Evolutionary conservation across 1,140 invertebrate species (phyloP).

Genomic region (Philotrypesis tridentata): DNA sequence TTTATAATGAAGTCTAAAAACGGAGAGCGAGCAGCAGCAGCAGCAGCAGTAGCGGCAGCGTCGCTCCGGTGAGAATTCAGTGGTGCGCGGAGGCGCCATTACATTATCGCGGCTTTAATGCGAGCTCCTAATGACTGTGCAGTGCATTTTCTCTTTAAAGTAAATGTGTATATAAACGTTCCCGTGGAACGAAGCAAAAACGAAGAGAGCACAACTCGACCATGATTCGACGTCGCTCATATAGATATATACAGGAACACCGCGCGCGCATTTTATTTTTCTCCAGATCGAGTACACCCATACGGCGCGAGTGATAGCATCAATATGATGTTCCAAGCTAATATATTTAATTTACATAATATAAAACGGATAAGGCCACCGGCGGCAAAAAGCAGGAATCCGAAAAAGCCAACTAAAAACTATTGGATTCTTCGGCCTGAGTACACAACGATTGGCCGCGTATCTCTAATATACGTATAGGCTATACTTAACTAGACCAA

Average conservation of each 20-base stretch:
- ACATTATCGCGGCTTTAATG: background rate
- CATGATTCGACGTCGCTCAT: too few relatives aligned
- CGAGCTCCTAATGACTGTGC: background rate
- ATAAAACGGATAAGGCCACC: too few relatives aligned
- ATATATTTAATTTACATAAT: background rate
- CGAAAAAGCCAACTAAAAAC: too few relatives aligned
- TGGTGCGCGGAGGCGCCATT: background rate
- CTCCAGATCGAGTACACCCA: background rate
- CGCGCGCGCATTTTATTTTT: too few relatives aligned
- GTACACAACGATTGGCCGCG: too few relatives aligned
- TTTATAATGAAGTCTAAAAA: background rate
- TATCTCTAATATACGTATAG: too few relatives aligned
- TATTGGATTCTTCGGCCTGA: too few relatives aligned
- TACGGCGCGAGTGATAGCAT: background rate
- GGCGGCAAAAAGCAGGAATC: too few relatives aligned
- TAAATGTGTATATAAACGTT: background rate
- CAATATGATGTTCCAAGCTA: background rate
- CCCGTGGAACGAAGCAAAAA: background rate
- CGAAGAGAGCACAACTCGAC: background rate
- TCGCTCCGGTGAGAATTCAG: background rate
- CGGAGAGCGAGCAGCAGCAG: too few relatives aligned
- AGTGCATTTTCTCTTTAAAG: background rate
- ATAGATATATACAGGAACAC: too few relatives aligned
- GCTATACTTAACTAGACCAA: too few relatives aligned
- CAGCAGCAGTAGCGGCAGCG: too few relatives aligned